These are phyloP conservation scores for Equus quagga DNA, from an alignment of 2,113 vertebrate genomes.

Conservation along the genomic window DNA sequence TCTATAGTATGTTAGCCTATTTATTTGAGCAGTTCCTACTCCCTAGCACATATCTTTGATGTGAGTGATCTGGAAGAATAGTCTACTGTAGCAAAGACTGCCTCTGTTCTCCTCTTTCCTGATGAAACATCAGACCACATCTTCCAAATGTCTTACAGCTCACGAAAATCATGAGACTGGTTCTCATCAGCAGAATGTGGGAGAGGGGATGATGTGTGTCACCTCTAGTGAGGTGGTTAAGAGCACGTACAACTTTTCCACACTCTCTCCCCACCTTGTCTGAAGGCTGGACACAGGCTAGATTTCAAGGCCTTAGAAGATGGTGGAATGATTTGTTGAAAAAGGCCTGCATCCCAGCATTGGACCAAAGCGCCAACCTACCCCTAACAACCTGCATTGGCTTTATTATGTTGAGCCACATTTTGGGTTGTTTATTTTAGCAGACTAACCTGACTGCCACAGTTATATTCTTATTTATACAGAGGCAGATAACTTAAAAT, in stretches of 20 bases:
- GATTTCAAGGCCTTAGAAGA: constrained; percentile 1
- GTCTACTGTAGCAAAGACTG: neutral
- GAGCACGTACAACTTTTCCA: neutral
- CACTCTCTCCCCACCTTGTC: neutral
- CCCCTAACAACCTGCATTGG: neutral
- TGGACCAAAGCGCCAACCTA: neutral
- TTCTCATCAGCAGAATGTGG: neutral
- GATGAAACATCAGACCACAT: neutral
- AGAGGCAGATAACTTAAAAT: constrained; percentile 3
- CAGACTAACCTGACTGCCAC: neutral
- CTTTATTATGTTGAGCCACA: neutral
- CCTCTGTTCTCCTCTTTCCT: constrained; percentile 4
- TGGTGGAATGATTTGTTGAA: neutral
- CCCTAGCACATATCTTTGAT: neutral
- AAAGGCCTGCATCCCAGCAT: neutral
- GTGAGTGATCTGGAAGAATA: neutral
- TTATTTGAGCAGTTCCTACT: neutral
- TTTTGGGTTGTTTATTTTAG: neutral
- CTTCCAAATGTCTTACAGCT: neutral
- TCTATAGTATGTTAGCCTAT: neutral
- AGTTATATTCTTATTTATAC: constrained; percentile 28
- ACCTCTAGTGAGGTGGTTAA: neutral
- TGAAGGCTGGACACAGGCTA: neutral
- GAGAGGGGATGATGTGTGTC: neutral
- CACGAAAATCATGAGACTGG: neutral